These are phyloP conservation scores for Microcebus tavaratra DNA, from an alignment of 2,113 vertebrate genomes.

Conservation along the genomic window DNA sequence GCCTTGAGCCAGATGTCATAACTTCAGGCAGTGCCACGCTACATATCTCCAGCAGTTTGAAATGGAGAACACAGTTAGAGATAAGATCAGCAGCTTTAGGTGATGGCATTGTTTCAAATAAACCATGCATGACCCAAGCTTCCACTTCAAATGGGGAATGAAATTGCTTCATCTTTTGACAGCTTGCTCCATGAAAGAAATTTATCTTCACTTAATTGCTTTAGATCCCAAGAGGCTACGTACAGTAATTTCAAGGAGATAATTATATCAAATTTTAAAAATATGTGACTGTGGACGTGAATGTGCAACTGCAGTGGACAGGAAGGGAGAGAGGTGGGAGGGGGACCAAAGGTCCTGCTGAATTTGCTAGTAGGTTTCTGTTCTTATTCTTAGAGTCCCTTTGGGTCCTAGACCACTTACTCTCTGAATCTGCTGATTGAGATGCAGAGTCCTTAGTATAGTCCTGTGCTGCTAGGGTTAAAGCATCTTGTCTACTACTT, in stretches of 20 bases:
- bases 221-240: conserved; percentile 86
- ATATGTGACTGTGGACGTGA: conserved; percentile 81
- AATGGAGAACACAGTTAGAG: conserved; percentile 85
- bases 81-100: conserved; percentile 92
- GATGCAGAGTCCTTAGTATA: background rate
- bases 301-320: conserved; percentile 72
- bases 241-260: conserved; percentile 87
- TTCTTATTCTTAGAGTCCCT: conserved; percentile 36
- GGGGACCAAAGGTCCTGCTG: background rate
- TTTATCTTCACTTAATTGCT: conserved; percentile 91
- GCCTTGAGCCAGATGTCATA: conserved; percentile 88
- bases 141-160: conserved; percentile 90
- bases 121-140: conserved; percentile 91
- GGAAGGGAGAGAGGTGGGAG: conserved; percentile 58
- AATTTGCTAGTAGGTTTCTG: conserved; percentile 61
- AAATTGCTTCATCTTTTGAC: conserved; percentile 92
- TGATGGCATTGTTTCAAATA: conserved; percentile 92
- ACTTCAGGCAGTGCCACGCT: conserved; percentile 90
- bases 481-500: conserved; percentile 26
- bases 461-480: conserved; percentile 8
- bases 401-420: conserved; percentile 50
- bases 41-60: conserved; percentile 88
- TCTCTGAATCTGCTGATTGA: conserved; percentile 50
- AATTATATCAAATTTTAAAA: conserved; percentile 88
- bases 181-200: conserved; percentile 89